Conservation (phyloP, 2,113 vertebrate genomes). For the Micronycteris hirsuta region DNA sequence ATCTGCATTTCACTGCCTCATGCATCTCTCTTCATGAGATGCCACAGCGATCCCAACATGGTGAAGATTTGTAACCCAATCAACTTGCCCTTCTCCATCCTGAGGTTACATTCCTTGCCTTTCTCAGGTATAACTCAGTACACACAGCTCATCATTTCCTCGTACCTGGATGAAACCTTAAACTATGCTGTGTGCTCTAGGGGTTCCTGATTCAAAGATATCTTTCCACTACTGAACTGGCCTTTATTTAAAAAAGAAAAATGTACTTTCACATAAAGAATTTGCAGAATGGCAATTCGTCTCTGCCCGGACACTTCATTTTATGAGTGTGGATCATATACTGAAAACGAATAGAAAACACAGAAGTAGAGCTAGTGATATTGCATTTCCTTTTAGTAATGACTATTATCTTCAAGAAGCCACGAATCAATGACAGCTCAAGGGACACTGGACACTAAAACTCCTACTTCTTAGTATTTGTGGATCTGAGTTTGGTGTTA, state of each 20-base stretch:
- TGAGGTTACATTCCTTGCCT: neutral
- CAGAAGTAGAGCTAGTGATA: neutral
- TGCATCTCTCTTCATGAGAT: too few species aligned
- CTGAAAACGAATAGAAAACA: neutral
- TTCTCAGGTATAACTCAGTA: neutral
- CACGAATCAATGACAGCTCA: neutral
- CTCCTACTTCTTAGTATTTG: neutral
- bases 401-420: neutral
- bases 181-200: neutral
- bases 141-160: neutral
- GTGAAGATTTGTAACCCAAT: neutral
- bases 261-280: neutral
- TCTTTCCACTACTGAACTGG: neutral
- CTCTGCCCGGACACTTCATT: neutral
- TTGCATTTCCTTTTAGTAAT: neutral
- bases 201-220: neutral
- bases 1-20: neutral
- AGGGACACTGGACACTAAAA: neutral
- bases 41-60: neutral
- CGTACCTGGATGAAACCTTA: neutral
- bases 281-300: neutral
- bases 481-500: neutral
- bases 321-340: neutral
- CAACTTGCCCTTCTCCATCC: neutral
- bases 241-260: neutral